Conservation (phyloP, 2,113 vertebrate species). For the Scalopus aquaticus region DNA sequence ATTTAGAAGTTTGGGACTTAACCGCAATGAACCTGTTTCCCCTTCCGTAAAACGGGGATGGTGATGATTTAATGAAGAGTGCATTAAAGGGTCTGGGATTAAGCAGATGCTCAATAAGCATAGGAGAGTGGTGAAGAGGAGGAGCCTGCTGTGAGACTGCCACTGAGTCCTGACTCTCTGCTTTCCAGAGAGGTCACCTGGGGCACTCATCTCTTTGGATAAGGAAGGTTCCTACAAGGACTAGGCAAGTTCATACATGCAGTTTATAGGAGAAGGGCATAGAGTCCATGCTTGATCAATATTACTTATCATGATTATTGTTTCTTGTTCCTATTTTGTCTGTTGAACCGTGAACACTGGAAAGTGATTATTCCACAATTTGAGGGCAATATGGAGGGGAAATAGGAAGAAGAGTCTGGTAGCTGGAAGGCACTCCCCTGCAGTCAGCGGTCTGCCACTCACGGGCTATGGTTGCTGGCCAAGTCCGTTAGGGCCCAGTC, state of each 20-base stretch:
- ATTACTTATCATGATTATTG: neutral
- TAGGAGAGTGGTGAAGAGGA: fast-evolving
- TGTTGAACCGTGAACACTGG: neutral
- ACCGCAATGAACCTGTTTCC: neutral
- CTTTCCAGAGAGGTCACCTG: neutral
- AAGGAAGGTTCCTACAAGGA: neutral
- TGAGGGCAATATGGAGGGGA: fast-evolving
- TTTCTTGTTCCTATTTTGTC: conserved; percentile 12
- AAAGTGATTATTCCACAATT: neutral
- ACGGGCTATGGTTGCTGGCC: neutral
- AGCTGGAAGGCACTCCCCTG: too few species aligned
- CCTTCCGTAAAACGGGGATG: neutral
- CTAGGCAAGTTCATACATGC: neutral
- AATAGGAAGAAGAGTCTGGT: neutral
- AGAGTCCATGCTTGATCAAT: neutral
- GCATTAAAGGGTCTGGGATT: too few species aligned
- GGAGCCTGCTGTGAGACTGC: too few species aligned
- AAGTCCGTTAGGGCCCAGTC: too few species aligned
- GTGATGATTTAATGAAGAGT: neutral
- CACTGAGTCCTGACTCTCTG: neutral
- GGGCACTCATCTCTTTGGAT: neutral
- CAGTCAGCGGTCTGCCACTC: neutral
- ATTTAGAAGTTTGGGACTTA: neutral
- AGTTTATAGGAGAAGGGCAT: neutral
- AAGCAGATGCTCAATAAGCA: neutral